Evolutionary conservation across 2,888 invertebrate species (phyloP).

Genomic region (Lasioglossum morio): DNA sequence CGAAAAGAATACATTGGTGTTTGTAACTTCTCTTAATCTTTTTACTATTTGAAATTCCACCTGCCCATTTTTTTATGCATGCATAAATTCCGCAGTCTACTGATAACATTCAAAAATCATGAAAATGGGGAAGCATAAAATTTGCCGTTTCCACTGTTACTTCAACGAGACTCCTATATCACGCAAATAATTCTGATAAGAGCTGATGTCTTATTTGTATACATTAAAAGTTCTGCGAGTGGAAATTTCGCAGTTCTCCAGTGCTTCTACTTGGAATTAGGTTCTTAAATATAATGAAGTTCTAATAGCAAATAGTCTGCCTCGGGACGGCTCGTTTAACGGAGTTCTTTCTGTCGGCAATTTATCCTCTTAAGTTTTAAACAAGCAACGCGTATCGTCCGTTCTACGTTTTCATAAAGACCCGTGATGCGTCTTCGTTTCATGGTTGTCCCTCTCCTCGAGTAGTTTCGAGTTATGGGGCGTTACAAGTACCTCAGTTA

Average conservation of each 20-base stretch:
- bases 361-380: constrained; percentile 61
- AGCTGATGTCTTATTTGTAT: background rate
- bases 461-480: constrained; percentile 62
- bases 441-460: constrained; percentile 25
- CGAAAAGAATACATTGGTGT: too few relatives aligned
- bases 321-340: background rate
- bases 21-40: too few relatives aligned
- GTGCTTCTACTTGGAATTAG: constrained; percentile 11
- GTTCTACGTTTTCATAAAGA: constrained; percentile 62
- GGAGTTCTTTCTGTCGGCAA: constrained; percentile 29
- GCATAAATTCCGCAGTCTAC: too few relatives aligned
- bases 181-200: background rate
- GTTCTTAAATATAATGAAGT: constrained; percentile 25
- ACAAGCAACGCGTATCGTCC: constrained; percentile 57
- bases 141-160: background rate
- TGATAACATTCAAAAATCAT: background rate
- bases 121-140: background rate
- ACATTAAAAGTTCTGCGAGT: background rate
- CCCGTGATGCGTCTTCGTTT: constrained; percentile 67
- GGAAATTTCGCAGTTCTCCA: constrained; percentile 13
- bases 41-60: too few relatives aligned
- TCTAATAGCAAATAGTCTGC: background rate
- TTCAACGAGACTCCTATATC: background rate
- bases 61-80: too few relatives aligned
- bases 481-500: constrained; percentile 71